Percentiles rank a stretch among this genome's conserved stretches.
Conservation (phyloP, 2,888 invertebrate genomes). For the Uloborus plumipes region DNA sequence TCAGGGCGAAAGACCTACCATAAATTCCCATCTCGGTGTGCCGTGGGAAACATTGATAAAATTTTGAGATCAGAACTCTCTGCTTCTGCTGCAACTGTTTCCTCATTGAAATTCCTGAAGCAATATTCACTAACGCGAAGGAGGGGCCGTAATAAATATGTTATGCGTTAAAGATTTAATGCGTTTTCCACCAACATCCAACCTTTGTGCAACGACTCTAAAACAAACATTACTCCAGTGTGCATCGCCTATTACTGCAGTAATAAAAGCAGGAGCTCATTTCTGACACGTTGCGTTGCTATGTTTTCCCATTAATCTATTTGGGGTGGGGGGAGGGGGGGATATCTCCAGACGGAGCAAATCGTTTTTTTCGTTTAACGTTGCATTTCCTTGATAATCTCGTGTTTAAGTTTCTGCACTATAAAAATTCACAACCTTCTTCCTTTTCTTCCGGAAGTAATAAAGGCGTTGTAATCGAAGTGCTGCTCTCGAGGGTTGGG, state of each 20-base stretch:
- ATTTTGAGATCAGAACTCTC: too few species aligned
- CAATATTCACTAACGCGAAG: conserved; percentile 8
- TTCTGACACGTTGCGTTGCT: conserved; percentile 48
- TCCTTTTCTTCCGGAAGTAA: conserved; percentile 24
- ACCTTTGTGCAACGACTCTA: conserved; percentile 51
- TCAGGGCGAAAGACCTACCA: too few species aligned
- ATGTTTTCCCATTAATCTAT: conserved; percentile 52
- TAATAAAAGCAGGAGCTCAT: conserved; percentile 61
- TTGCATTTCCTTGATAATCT: neutral
- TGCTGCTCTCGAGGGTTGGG: conserved; percentile 4
- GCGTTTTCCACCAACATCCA: conserved; percentile 52
- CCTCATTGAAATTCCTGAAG: conserved; percentile 3
- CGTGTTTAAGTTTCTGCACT: conserved; percentile 41
- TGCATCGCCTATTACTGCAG: conserved; percentile 58
- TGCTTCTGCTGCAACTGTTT: neutral
- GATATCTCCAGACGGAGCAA: conserved; percentile 55
- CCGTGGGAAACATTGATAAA: too few species aligned
- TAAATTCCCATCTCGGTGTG: too few species aligned
- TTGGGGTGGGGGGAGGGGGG: conserved; percentile 37
- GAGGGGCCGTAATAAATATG: conserved; percentile 54
- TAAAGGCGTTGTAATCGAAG: conserved; percentile 50
- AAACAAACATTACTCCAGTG: conserved; percentile 59
- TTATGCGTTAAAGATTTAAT: conserved; percentile 63
- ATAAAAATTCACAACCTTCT: conserved; percentile 13
- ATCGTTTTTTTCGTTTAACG: conserved; percentile 41